Base-by-base conservation (phyloP, 2,113 vertebrate genomes). In the Girardinichthys multiradiatus region DNA sequence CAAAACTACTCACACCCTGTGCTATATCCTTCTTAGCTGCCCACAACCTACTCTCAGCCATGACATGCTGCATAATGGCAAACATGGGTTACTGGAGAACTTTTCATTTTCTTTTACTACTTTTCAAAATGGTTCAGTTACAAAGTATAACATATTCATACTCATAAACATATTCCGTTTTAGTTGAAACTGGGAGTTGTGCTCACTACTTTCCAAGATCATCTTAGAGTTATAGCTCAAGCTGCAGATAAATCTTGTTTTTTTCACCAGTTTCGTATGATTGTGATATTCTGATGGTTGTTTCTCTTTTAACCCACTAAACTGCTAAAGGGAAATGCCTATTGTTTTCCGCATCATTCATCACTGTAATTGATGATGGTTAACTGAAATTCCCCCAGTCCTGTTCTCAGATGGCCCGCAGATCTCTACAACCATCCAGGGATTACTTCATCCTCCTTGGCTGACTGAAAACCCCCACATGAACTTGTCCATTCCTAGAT, bases 391-490 rank as follows among this genome's bases (percentile, higher is more conserved):
- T 65, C 33, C 77, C 51, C 19, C 57, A 30, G 51, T 28, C 10
- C 37, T 69, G 84, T 60, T 70, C 74, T 79, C 57, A 73, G 73
- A 79, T 68, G 61, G 72, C 37, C 24, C 2, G 71, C 60, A 80
- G 76, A 70, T 84, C 74, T 85, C 74, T 60, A 60, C 48, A 72
- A 51, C 61, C 15, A 0, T 75, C 39, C 80, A 71, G 76, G 54
- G 62, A 79, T 81, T 51, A 70, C 80, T 62, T 76, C 72, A 80
- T 81, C 69, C 62, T 78, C 68, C 48, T 58, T 74, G 39, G 74
- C 69, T 82, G 63, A 27, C 28, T 78, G 64, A 82, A 68, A 78
- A 54, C 54, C 75, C 81, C 81, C 79, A 74, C 66, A 4, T 72
- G 63, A 48, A 57, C 37, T 60, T 35, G 4, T 66, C 13, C 48